Conservation (phyloP, 2,797 vertebrate species). For the Euthynnus affinis region DNA sequence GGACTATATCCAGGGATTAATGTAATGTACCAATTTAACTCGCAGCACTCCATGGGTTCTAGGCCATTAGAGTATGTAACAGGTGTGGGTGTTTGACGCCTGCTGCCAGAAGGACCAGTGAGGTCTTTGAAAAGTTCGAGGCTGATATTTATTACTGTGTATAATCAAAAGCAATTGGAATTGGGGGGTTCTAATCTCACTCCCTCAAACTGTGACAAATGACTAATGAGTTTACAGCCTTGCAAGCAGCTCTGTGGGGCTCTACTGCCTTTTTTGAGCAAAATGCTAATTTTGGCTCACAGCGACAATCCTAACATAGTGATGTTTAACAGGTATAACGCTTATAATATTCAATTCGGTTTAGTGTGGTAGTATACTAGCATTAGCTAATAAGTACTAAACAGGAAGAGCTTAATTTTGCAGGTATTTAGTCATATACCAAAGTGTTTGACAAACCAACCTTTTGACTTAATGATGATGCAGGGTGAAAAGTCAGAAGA, state of each 20-base stretch:
- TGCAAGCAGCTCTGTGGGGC: neutral
- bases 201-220: neutral
- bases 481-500: no score
- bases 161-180: neutral
- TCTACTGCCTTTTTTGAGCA: neutral
- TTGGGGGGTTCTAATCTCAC: neutral
- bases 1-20: slow-evolving; percentile 29
- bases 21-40: neutral
- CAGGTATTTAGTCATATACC: no score
- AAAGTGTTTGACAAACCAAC: no score
- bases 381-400: neutral
- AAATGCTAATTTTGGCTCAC: neutral
- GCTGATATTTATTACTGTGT: neutral
- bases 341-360: no score
- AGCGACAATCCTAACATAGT: no score
- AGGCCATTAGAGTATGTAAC: slow-evolving; percentile 21
- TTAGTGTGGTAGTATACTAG: neutral
- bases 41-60: neutral
- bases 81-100: neutral
- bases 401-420: no score
- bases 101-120: slow-evolving; percentile 1
- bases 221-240: neutral
- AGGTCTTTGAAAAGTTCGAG: neutral
- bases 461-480: no score
- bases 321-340: no score